Evolutionary conservation across 1,140 invertebrate species (phyloP), one percentile per base, ranked within the genome.

Genomic region (Megalonaias nervosa): DNA sequence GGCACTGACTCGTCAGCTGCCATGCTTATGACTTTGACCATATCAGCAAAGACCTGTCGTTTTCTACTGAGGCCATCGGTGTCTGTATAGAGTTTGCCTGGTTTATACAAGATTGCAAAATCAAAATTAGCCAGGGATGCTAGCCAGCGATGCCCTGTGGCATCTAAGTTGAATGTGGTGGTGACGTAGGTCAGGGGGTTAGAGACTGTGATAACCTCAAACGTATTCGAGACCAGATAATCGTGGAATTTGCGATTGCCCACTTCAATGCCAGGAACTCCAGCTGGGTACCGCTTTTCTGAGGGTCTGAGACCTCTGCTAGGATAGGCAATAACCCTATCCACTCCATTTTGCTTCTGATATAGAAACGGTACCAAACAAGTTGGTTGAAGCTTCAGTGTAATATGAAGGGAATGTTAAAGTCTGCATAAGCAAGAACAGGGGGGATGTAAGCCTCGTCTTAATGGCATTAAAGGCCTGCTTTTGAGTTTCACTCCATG

Each of bases 331-430:
- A 85, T 77, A 38, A 84, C 80, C 64, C 70, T 59, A 67, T 85
- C 71, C 38, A 81, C 72, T 12, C 86, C 85, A 55, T 87, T 80
- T 48, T 87, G 67, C 19, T 84, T 78, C 81, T 92, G 90, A 55
- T 85, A 84, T n/a, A 92, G 58, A 12, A n/a, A 91, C 86, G 17
- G 88, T 90, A n/a, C 90, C 90, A 56, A 92, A 73, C 12, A 89
- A 87, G 80, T 82, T 78, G 14, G 84, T 82, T 58, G 87, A 88
- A 17, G 90, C 90, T 83, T 92, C 91, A 0, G 55, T 90, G 85
- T 0, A 92, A 75, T 0, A 88, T 87, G 64, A 91, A 91, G 0
- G 82, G 85, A 79, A 88, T 78, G 11, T 38, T 72, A 70, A 87
- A 87, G 74, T 91, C 82, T 60, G 88, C 86, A 77, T 80, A 86